phyloP scores from a whole-genome alignment of 2,888 invertebrate species.

The Cancer borealis region DNA sequence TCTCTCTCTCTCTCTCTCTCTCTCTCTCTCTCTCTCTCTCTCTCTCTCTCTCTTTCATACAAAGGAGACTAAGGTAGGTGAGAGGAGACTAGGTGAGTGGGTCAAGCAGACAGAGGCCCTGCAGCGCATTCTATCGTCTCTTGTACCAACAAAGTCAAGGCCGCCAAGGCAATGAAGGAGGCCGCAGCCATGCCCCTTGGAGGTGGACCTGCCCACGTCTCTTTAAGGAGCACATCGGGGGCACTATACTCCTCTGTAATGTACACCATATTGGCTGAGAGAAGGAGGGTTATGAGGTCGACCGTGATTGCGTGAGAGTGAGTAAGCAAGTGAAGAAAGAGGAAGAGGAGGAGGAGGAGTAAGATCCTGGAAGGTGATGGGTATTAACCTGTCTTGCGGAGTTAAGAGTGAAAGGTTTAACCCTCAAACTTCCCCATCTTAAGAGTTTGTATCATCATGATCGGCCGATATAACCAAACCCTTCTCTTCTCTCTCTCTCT shows the following conservation, averaged over 20 bases:
- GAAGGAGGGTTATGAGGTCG: background rate
- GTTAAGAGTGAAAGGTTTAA: background rate
- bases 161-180: background rate
- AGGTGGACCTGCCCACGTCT: no score
- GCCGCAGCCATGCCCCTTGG: no score
- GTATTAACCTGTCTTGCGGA: background rate
- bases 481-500: slow-evolving; percentile 13
- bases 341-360: slow-evolving; percentile 27
- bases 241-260: background rate
- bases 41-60: background rate
- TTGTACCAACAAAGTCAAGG: background rate
- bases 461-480: background rate
- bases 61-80: no score
- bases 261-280: background rate
- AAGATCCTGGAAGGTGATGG: background rate
- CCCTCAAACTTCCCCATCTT: background rate
- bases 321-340: slow-evolving; percentile 6
- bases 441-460: background rate
- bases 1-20: background rate
- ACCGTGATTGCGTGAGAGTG: background rate
- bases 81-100: background rate
- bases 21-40: slow-evolving; percentile 1
- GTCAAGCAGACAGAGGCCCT: background rate
- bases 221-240: background rate
- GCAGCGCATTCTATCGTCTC: background rate